Base-by-base conservation (phyloP, 2,888 invertebrate species). In the Oxycera nigricornis region DNA sequence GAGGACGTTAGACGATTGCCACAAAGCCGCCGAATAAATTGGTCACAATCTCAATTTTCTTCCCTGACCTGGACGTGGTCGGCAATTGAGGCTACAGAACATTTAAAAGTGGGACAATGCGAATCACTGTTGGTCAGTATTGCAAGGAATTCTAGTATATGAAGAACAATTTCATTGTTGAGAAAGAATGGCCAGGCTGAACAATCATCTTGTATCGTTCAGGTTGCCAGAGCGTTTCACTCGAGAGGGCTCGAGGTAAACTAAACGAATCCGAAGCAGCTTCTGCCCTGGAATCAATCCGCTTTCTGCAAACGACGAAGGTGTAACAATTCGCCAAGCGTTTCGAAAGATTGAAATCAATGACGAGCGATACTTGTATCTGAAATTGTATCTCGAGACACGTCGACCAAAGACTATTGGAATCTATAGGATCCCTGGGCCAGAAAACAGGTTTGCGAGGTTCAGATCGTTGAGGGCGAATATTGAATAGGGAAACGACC, bases 311-410 rank as follows among this genome's bases (percentile, higher is more conserved):
- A 55, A 11, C 55, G 55, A 20, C 24, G 55, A 35, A 35, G 35
- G 22, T 20, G 26, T 11, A 17, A 61, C 9, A 30, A 35, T 11
- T n/a, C 11, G 39, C 2, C 62, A 35, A 35, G 35, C 30, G 39
- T 30, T 62, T 9, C 28, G 14, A 17, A 62, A 62, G 62, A 62
- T 62, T 62, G 35, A 62, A 62, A 62, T 62, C 62, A 62, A 62
- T 20, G 35, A 6, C 62, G 20, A 62, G 26, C 62, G 35, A 62
- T 35, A 62, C 28, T 55, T 20, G 55, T 55, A 20, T 46, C 46
- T n/a, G n/a, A n/a, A n/a, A n/a, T n/a, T n/a, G n/a, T n/a, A n/a
- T n/a, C 46, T 46, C 46, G 46, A 46, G 7, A 14, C 24, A 30
- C n/a, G 28, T 26, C 59, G 26, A 28, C 3, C n/a, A 24, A 6